Percentiles rank a stretch among this genome's conserved stretches.
Conservation (phyloP, 1,140 invertebrate species). For the Eciton burchellii region DNA sequence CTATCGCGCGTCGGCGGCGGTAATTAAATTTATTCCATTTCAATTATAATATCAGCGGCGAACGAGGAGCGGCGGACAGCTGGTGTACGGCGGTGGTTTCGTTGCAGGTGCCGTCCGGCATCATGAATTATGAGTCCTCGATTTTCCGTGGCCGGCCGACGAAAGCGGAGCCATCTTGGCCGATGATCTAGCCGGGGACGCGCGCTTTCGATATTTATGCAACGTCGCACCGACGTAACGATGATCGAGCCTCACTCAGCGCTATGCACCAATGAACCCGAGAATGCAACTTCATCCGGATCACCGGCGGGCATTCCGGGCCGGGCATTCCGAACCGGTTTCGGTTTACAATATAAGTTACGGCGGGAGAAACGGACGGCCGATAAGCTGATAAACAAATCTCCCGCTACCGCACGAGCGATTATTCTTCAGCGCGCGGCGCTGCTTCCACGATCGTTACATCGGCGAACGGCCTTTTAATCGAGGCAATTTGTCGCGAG, state of each 20-base stretch:
- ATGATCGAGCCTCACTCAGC: conserved; percentile 62
- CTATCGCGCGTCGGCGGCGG: conserved; percentile 24
- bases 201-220: conserved; percentile 36
- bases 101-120: conserved; percentile 23
- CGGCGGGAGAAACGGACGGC: conserved; percentile 66
- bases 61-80: conserved; percentile 29
- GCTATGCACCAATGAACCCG: conserved; percentile 70
- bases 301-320: conserved; percentile 56
- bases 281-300: conserved; percentile 74
- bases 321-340: conserved; percentile 70
- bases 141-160: conserved; percentile 28
- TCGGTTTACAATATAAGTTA: conserved; percentile 74
- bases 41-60: conserved; percentile 57
- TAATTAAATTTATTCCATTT: conserved; percentile 59
- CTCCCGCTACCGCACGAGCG: conserved; percentile 69
- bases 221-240: conserved; percentile 59
- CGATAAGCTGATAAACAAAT: conserved; percentile 77
- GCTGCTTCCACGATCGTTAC: conserved; percentile 62
- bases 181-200: conserved; percentile 13
- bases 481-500: conserved; percentile 67
- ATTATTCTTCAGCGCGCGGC: conserved; percentile 66
- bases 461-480: conserved; percentile 67
- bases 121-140: conserved; percentile 41
- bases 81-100: conserved; percentile 25
- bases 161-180: conserved; percentile 1